These are phyloP conservation scores for Bettongia penicillata DNA, from an alignment of 2,113 vertebrate species.

Conservation along the genomic window DNA sequence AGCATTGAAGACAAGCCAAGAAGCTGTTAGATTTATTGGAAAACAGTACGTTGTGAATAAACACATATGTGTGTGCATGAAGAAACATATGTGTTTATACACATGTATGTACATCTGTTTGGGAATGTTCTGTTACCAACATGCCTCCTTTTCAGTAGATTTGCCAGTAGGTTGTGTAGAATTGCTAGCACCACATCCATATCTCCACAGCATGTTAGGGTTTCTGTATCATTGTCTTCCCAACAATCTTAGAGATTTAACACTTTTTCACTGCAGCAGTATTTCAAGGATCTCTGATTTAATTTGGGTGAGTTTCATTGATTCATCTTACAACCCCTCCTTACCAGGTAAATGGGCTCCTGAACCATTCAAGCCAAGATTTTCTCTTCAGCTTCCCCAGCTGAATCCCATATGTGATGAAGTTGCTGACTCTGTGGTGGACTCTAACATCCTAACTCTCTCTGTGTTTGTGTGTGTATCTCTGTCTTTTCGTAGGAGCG, in stretches of 20 bases:
- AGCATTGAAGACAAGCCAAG: background rate
- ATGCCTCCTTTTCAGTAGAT: background rate
- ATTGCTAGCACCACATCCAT: background rate
- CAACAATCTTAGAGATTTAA: background rate
- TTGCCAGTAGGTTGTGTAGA: background rate
- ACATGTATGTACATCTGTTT: background rate
- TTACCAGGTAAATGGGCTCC: background rate
- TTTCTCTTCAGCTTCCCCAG: background rate
- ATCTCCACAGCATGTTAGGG: background rate
- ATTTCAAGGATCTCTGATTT: background rate
- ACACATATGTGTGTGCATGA: background rate
- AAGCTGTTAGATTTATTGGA: background rate
- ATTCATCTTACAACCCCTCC: background rate
- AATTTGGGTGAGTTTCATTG: background rate
- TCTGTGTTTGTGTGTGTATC: background rate
- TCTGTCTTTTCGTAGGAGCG: conserved; percentile 86
- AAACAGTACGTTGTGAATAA: background rate
- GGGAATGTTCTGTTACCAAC: background rate
- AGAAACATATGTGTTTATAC: background rate
- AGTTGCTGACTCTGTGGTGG: background rate
- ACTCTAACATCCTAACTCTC: background rate
- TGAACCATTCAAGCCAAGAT: background rate
- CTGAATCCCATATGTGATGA: background rate
- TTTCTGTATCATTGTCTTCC: background rate
- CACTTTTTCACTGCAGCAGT: background rate